Base-by-base conservation (phyloP, 1,140 invertebrate species). In the Agrypnia vestita region DNA sequence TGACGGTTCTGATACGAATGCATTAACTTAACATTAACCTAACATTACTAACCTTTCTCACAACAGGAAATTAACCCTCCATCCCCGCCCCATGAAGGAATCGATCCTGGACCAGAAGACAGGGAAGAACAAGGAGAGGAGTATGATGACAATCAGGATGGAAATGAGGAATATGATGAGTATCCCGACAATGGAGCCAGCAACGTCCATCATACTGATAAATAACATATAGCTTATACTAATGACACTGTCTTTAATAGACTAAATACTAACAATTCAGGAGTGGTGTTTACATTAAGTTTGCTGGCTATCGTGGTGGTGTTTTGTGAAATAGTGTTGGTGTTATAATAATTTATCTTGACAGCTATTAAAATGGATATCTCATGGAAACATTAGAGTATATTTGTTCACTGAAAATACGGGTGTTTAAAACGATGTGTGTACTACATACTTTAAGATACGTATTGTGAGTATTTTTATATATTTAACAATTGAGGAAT, bases 131-230 rank as follows among this genome's bases (percentile, higher is more conserved):
- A 84, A 11, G 84, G 78, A 3, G 90, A 88, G 75, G 89, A 89
- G 73, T 90, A 91, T 84, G 90, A 91, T 74, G 88, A 87, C 47
- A 89, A 91, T 84, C 90, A 91, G 79, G 87, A 87, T 46, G 90
- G 88, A 43, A 89, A 90, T 17, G 90, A 91, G 51, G 88, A 89
- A 83, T 91, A 91, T 84, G 90, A 91, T 80, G 90, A 91, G 84
- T 91, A 92, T 86, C 86, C 88, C n/a, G 91, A 91, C 84, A 88
- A 88, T 84, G 85, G 86, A 84, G 84, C 83, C 83, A 84, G 81
- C 84, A 88, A 84, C 86, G 84, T 86, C 74, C 84, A 67, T 43
- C 64, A 79, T 79, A 51, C 74, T 10, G 82, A 83, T 44, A 83
- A 83, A 83, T 83, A 83, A 83, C 82, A 83, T 71, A 83, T 35